These are phyloP conservation scores for Sinocyclocheilus maitianheensis DNA, from an alignment of 2,113 vertebrate genomes.

Conservation along the genomic window DNA sequence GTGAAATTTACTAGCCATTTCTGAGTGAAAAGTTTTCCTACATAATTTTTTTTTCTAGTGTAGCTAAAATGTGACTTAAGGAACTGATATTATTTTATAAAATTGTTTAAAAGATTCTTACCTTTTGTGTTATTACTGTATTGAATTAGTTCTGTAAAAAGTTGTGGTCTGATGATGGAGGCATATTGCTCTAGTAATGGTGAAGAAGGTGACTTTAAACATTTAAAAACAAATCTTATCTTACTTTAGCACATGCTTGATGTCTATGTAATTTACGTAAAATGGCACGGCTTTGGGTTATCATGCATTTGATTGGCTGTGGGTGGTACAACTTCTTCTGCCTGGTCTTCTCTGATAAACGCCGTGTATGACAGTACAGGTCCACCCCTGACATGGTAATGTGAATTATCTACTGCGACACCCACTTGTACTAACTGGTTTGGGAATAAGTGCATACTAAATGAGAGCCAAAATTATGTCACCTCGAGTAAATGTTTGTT, in stretches of 20 bases:
- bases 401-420: neutral
- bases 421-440: neutral
- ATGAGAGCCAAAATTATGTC: too few relatives aligned
- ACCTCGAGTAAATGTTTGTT: too few relatives aligned
- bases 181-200: conserved; percentile 21
- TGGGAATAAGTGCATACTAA: neutral
- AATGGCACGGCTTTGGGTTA: conserved; percentile 10
- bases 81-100: neutral
- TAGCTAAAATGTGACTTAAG: neutral
- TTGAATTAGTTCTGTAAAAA: conserved; percentile 24
- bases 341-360: conserved; percentile 72
- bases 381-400: neutral
- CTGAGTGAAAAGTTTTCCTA: neutral
- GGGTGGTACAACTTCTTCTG: conserved; percentile 45
- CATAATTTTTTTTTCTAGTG: too few relatives aligned
- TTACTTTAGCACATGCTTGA: conserved; percentile 37
- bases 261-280: conserved; percentile 42
- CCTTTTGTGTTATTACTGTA: conserved; percentile 16
- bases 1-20: neutral
- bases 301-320: conserved; percentile 50
- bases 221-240: conserved; percentile 58
- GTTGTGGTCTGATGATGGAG: conserved; percentile 20
- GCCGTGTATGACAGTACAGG: conserved; percentile 27
- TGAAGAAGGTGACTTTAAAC: conserved; percentile 7
- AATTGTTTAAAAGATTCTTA: neutral